Evolutionary conservation across 2,888 invertebrate genomes (phyloP).

Genomic region (Campoplex nolae): DNA sequence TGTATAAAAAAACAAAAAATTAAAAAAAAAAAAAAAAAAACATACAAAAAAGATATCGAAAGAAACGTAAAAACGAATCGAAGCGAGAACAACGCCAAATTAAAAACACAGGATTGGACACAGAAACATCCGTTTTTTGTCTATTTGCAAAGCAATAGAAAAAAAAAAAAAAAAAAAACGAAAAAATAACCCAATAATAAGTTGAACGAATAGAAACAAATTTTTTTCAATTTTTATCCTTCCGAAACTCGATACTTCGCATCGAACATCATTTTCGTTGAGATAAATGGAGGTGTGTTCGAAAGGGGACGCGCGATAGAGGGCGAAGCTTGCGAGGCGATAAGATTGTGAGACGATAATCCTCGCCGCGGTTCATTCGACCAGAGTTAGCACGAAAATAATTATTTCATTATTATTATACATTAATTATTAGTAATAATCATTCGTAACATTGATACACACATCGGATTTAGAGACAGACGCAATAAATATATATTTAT

Average conservation of each 20-base stretch:
- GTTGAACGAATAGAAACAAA: slow-evolving; percentile 49
- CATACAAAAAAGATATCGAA: slow-evolving; percentile 8
- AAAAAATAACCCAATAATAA: neutral
- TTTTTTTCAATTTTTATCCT: slow-evolving; percentile 39
- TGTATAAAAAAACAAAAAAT: neutral
- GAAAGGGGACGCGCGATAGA: neutral
- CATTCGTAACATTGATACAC: slow-evolving; percentile 68
- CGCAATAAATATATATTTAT: slow-evolving; percentile 29
- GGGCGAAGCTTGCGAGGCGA: slow-evolving; percentile 12
- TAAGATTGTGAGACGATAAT: neutral
- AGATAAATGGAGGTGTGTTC: slow-evolving; percentile 13
- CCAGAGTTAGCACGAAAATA: slow-evolving; percentile 51
- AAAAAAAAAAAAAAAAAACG: neutral
- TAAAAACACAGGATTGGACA: slow-evolving; percentile 66
- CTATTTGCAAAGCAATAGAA: neutral
- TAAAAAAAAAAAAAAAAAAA: slow-evolving; percentile 22
- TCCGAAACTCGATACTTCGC: slow-evolving; percentile 65
- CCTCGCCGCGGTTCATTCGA: slow-evolving; percentile 18
- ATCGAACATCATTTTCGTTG: slow-evolving; percentile 83
- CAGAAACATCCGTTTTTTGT: slow-evolving; percentile 61
- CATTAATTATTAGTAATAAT: slow-evolving; percentile 23
- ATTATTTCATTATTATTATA: slow-evolving; percentile 25
- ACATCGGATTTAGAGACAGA: slow-evolving; percentile 49
- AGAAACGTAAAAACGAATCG: slow-evolving; percentile 8
- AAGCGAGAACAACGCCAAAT: slow-evolving; percentile 30